A percentile compares a stretch with the other conserved stretches of the same genome.
Conservation (phyloP, 2,113 vertebrate genomes). For the Onychostoma macrolepis region DNA sequence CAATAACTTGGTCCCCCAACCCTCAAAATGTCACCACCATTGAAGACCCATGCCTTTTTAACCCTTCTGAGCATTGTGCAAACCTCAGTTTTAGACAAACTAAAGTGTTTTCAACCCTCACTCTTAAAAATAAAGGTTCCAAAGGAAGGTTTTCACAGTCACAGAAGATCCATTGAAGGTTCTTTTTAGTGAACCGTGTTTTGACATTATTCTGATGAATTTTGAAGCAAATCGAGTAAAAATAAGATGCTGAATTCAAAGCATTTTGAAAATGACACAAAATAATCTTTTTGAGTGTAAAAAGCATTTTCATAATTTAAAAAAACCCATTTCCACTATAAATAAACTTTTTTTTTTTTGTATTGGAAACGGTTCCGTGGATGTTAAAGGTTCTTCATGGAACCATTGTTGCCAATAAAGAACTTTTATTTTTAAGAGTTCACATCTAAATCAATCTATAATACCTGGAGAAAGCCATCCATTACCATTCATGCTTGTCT, state of each 20-base stretch:
- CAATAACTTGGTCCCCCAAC: slow-evolving; percentile 8
- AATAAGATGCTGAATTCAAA: too few relatives aligned
- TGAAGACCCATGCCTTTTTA: slow-evolving; percentile 15
- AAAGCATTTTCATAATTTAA: too few relatives aligned
- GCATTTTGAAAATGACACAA: too few relatives aligned
- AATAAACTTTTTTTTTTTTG: too few relatives aligned
- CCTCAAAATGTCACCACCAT: slow-evolving; percentile 51
- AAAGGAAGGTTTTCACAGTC: background rate
- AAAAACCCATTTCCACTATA: too few relatives aligned
- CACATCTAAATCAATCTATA: background rate
- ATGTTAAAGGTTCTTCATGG: background rate
- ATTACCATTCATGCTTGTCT: background rate
- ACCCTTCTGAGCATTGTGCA: background rate
- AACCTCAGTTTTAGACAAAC: background rate
- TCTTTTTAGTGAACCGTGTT: background rate
- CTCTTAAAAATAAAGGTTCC: background rate
- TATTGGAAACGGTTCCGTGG: background rate
- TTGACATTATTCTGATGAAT: too few relatives aligned
- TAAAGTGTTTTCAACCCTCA: background rate
- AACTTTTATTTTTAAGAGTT: background rate
- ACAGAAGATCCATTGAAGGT: background rate
- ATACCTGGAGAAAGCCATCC: background rate
- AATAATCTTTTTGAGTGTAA: too few relatives aligned
- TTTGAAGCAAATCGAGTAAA: too few relatives aligned
- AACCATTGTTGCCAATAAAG: background rate